Evolutionary conservation across 2,113 vertebrate genomes (phyloP), one percentile per base, ranked within the genome.

Genomic region (Menidia beryllina): DNA sequence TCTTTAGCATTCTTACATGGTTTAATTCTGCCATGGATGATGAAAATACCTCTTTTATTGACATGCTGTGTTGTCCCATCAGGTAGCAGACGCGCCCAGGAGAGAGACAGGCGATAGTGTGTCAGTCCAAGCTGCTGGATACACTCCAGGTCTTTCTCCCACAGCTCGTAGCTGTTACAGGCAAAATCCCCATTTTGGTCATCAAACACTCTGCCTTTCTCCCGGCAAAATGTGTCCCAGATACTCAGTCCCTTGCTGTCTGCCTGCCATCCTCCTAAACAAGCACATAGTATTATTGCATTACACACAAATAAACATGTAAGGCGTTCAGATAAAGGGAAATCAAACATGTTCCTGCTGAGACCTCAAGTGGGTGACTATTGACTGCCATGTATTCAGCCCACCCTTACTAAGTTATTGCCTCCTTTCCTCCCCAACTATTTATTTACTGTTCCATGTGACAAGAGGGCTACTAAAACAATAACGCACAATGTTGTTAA

Each of bases 1-100:
- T 19, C 6, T n/a, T n/a, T n/a, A 26, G 60, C 14, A 51, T 50
- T 34, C 1, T 14, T 15, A 14, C 45, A 52, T 27, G 5, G 17
- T 43, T 47, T 12, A 9, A 48, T 15, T 50, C 21, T 25, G 21
- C 19, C 19, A 21, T 5, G 7, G 21, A 2, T n/a, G 8, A 58
- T 13, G 9, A 15, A 34, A 55, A 90, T 94, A 96, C 96, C 95
- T 96, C 96, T 95, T 88, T 95, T 94, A 93, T 96, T 98, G 94
- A 98, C 91, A 82, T 93, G 91, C 88, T 85, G 83, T 83, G 91
- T 96, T 80, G 93, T 97, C 88, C 96, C 96, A 90, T 97, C 94
- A 87, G 97, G 96, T 92, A 99, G 95, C 87, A 99, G 94, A 91
- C 96, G 95, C 88, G 97, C 93, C 97, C 97, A 97, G 91, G 96